Base-by-base conservation (phyloP, 2,797 vertebrate species). In the Fistularia commersonii region DNA sequence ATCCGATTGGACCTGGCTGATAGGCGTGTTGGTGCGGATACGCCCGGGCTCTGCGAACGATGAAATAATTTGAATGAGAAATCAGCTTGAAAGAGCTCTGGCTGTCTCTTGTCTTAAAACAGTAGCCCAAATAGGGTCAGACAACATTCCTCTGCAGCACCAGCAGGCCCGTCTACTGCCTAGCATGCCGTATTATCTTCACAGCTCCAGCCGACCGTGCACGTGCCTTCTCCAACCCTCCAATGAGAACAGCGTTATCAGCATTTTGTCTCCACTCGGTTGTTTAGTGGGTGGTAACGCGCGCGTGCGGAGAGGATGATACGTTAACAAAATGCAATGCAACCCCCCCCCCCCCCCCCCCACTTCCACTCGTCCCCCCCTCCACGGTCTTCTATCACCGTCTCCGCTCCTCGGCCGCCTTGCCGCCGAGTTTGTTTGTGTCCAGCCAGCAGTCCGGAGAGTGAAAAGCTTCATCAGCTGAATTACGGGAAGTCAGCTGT, bases 401-500 rank as follows among this genome's bases (percentile, higher is more conserved):
- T 71, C 76, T 72, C 66, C 36, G 4, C 67, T 76, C 48, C 61
- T 65, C 69, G 62, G 67, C 64, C 45, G 66, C 48, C 64, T 58
- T 60, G 61, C 66, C 46, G 8, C 49, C 62, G 68, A 73, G 74
- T 74, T 60, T 61, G 79, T 80, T 84, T 80, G 76, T 82, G 76
- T 86, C 73, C 76, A 83, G 76, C 84, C 81, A 87, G 82, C 74
- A 84, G 74, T 83, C 66, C 72, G 77, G 76, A 72, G 77, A 83
- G 78, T 69, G 77, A 87, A 88, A 74, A 75, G 82, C 85, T 78
- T 85, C 79, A 85, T 87, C 84, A 87, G 81, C 87, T 85, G 79
- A 86, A 89, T 82, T 79, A 80, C 80, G 85, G 69, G 72, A 86
- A 85, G 80, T 85, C 82, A 82, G 82, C 82, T 87, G 88, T 89